A percentile compares a stretch with the other conserved stretches of the same genome.
phyloP scores from a whole-genome alignment of 2,797 vertebrate species.

The Rhabdophis nuchalis region DNA sequence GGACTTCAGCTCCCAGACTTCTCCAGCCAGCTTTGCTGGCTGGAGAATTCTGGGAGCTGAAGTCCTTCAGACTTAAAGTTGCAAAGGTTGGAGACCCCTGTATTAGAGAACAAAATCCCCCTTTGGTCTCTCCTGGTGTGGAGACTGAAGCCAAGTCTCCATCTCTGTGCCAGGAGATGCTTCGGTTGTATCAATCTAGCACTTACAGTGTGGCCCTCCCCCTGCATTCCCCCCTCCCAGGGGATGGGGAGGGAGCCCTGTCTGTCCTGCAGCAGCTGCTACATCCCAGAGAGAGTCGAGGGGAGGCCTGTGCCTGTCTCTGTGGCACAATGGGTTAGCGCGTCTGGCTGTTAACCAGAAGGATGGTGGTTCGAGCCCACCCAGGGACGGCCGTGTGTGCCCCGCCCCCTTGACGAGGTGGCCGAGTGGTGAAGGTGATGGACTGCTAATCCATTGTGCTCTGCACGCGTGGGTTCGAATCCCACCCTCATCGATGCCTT shows the following conservation, averaged over 20 bases:
- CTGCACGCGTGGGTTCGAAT: background rate
- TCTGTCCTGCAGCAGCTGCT: background rate
- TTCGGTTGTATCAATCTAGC: background rate
- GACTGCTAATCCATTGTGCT: background rate
- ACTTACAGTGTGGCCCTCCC: background rate
- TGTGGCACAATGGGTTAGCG: background rate
- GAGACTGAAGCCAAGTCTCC: background rate
- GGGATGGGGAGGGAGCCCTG: background rate
- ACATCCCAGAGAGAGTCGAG: fast-evolving
- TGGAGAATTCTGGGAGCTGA: too few relatives aligned
- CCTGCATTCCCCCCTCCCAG: background rate
- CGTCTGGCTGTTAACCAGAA: background rate
- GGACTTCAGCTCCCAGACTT: too few relatives aligned
- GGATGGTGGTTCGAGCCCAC: background rate
- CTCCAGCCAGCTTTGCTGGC: too few relatives aligned
- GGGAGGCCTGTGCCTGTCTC: background rate
- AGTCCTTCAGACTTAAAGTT: too few relatives aligned
- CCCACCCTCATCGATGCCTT: background rate
- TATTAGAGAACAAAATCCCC: background rate
- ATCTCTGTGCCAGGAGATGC: background rate
- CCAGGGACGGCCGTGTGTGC: background rate
- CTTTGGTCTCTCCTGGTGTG: background rate
- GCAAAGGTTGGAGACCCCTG: too few relatives aligned
- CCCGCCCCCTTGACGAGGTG: background rate
- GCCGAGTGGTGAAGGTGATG: background rate